Evolutionary conservation across 1,140 invertebrate genomes (phyloP).

Genomic region (Panulirus ornatus): DNA sequence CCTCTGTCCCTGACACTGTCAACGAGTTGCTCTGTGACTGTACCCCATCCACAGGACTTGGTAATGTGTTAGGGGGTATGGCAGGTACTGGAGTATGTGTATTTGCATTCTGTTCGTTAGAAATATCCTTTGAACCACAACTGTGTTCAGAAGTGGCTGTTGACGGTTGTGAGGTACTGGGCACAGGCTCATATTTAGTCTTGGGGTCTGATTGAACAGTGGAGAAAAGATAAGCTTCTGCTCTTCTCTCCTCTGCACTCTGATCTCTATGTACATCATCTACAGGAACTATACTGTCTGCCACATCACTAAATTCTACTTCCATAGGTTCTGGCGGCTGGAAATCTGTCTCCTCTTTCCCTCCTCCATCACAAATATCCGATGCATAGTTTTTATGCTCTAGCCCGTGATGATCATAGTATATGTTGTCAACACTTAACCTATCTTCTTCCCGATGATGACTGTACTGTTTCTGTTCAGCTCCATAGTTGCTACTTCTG

Average conservation of each 20-base stretch:
- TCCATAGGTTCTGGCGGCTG: slow-evolving; percentile 49
- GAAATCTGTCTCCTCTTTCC: neutral
- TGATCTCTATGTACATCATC: neutral
- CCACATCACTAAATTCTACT: slow-evolving; percentile 39
- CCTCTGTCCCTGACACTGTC: slow-evolving; percentile 60
- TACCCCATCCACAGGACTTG: slow-evolving; percentile 25
- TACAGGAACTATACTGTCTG: neutral
- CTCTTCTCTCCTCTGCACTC: slow-evolving; percentile 63
- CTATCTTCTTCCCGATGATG: neutral
- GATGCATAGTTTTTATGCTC: neutral
- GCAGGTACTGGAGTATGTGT: slow-evolving; percentile 13
- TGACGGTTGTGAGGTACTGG: slow-evolving; percentile 11
- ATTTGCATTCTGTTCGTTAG: neutral
- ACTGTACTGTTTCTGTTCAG: neutral
- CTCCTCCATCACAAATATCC: neutral
- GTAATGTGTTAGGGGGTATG: slow-evolving; percentile 47
- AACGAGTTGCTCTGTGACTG: slow-evolving; percentile 36
- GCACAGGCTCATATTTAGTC: neutral
- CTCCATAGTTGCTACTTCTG: slow-evolving; percentile 1
- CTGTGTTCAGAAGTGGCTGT: neutral
- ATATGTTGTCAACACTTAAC: neutral
- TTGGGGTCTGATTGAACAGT: neutral
- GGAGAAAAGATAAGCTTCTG: slow-evolving; percentile 41
- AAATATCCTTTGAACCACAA: neutral
- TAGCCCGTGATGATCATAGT: neutral